Base-by-base conservation (phyloP, 2,797 vertebrate species). In the Buceros bicornis region DNA sequence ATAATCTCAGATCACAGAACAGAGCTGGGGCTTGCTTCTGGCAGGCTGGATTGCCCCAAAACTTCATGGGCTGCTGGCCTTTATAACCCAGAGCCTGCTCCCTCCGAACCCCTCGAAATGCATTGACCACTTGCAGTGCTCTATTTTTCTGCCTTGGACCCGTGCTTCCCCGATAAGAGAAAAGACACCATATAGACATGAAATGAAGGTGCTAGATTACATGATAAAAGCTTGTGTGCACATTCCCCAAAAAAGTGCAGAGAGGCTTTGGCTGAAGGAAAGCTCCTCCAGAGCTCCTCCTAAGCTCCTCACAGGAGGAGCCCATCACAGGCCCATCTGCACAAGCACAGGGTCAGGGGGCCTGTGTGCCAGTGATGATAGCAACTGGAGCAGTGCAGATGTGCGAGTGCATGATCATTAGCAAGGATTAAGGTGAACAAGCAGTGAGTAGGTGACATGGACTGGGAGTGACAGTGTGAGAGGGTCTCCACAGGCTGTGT, bases 71-170 rank as follows among this genome's bases (percentile, higher is more conserved):
- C 11, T 4, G 1, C 29, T 42, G 19, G 26, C 12, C 31, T 13
- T 80, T 51, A 70, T 29, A 64, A 76, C 4, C 8, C 20, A 56
- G 4, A 33, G 33, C 33, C 15, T 40, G 35, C 13, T 71, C 13
- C 17, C 13, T 60, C 58, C 40, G 22, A n/a, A 61, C 7, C 8
- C 8, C 24, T 43, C 42, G 54, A 76, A 86, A 50, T 28, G 25
- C 54, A 35, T 16, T 47, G 54, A 71, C 13, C 0, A 0, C 18
- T 61, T 51, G 19, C 0, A 0, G 17, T n/a, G 26, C 42, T 56
- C 40, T 60, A 21, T 22, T 54, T 31, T 20, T 72, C 53, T n/a
- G 16, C 17, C 60, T 48, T 56, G 53, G 11, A n/a, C n/a, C 11
- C 1, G 0, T 43, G 54, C 21, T 56, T 61, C 61, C 10, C 22